These are phyloP conservation scores for Drosophila paulistorum DNA, from an alignment of 1,140 invertebrate genomes.

Conservation along the genomic window DNA sequence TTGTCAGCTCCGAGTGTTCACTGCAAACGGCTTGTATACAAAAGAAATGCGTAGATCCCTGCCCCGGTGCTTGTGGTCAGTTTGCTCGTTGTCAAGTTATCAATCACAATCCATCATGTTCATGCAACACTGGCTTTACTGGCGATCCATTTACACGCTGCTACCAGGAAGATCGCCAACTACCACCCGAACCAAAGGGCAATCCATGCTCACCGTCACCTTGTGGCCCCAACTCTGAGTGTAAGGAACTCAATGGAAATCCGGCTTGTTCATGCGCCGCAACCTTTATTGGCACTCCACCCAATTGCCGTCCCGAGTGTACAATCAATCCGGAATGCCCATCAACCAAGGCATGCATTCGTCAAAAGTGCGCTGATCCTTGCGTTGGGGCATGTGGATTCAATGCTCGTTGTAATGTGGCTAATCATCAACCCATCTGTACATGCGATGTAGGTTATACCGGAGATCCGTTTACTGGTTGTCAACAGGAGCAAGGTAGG, in stretches of 20 bases:
- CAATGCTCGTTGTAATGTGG: constrained; percentile 88
- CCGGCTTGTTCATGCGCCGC: constrained; percentile 88
- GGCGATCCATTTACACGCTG: constrained; percentile 86
- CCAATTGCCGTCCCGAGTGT: constrained; percentile 87
- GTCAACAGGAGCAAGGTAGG: constrained; percentile 86
- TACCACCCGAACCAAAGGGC: constrained; percentile 79
- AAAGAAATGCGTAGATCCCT: constrained; percentile 89
- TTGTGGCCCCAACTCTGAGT: constrained; percentile 90
- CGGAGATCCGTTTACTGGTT: constrained; percentile 90
- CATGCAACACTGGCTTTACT: constrained; percentile 84
- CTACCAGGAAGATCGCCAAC: constrained; percentile 82
- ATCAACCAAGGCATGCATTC: constrained; percentile 86
- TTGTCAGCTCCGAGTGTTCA: constrained; percentile 87
- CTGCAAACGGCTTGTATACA: constrained; percentile 87
- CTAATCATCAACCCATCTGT: constrained; percentile 89
- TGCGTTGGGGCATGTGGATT: constrained; percentile 88
- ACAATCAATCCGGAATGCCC: constrained; percentile 87
- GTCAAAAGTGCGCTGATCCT: constrained; percentile 87
- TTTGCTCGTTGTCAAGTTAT: constrained; percentile 87
- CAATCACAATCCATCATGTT: constrained; percentile 86
- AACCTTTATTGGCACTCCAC: constrained; percentile 86
- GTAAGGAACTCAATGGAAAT: constrained; percentile 85
- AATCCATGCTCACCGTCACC: constrained; percentile 87
- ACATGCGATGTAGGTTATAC: constrained; percentile 88
- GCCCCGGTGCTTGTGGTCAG: constrained; percentile 87